phyloP scores from a whole-genome alignment of 2,113 vertebrate species.

The Syngnathus scovelli region DNA sequence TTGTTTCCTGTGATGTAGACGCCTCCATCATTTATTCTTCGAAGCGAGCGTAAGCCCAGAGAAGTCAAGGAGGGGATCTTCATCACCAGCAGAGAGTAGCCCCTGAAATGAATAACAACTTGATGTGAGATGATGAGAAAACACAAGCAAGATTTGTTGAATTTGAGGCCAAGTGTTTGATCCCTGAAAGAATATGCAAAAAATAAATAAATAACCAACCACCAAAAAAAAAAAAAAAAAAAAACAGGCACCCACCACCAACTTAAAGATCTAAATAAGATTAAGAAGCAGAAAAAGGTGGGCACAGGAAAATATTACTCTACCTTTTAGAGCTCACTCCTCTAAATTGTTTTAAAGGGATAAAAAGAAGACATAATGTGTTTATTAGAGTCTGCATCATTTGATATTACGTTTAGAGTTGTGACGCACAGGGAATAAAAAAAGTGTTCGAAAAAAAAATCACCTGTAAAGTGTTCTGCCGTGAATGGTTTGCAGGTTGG shows the following conservation, averaged over 20 bases:
- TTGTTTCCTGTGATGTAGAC: conserved; percentile 84
- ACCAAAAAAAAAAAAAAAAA: neutral
- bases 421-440: neutral
- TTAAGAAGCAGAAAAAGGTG: neutral
- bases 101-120: conserved; percentile 51
- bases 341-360: conserved; percentile 39
- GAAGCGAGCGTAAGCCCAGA: conserved; percentile 81
- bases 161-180: neutral
- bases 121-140: neutral
- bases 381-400: conserved; percentile 7
- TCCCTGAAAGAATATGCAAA: too few species aligned
- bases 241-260: neutral
- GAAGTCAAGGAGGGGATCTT: conserved; percentile 79
- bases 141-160: neutral
- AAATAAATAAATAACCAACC: neutral
- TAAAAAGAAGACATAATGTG: conserved; percentile 26
- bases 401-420: neutral
- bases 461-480: conserved; percentile 84
- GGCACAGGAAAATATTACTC: conserved; percentile 21
- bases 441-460: conserved; percentile 3
- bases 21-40: conserved; percentile 77
- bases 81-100: conserved; percentile 85
- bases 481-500: conserved; percentile 86
- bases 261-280: neutral
- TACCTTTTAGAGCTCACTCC: conserved; percentile 62